Evolutionary conservation across 1,140 invertebrate species (phyloP).

Genomic region (Cataglyphis hispanica): DNA sequence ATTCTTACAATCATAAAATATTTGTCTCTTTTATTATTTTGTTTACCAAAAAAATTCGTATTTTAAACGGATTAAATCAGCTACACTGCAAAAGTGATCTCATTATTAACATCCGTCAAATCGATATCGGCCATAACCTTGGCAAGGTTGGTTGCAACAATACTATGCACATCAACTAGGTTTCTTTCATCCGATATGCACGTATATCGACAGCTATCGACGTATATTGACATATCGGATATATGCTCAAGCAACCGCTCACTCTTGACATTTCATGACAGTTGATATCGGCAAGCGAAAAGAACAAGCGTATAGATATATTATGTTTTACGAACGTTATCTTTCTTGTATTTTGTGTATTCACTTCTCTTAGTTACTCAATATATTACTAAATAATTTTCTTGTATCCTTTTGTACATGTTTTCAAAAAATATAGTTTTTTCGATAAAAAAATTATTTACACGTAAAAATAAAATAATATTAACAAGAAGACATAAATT

Average conservation of each 20-base stretch:
- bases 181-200: slow-evolving; percentile 22
- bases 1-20: too few relatives aligned
- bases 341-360: neutral
- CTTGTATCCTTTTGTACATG: neutral
- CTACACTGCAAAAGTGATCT: neutral
- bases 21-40: neutral
- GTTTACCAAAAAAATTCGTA: neutral
- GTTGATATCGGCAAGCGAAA: neutral
- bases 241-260: neutral
- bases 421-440: neutral
- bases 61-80: neutral
- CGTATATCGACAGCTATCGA: slow-evolving; percentile 19
- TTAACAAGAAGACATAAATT: too few relatives aligned
- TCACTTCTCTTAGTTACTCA: neutral
- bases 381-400: neutral
- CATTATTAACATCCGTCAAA: slow-evolving; percentile 42
- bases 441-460: too few relatives aligned
- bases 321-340: slow-evolving; percentile 2
- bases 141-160: slow-evolving; percentile 32
- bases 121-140: slow-evolving; percentile 45
- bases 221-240: slow-evolving; percentile 35
- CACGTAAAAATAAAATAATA: too few relatives aligned
- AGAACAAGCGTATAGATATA: neutral
- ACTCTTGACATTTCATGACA: slow-evolving; percentile 52
- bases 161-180: neutral